phyloP scores from a whole-genome alignment of 1,140 invertebrate genomes.

The Saccostrea glomerata region DNA sequence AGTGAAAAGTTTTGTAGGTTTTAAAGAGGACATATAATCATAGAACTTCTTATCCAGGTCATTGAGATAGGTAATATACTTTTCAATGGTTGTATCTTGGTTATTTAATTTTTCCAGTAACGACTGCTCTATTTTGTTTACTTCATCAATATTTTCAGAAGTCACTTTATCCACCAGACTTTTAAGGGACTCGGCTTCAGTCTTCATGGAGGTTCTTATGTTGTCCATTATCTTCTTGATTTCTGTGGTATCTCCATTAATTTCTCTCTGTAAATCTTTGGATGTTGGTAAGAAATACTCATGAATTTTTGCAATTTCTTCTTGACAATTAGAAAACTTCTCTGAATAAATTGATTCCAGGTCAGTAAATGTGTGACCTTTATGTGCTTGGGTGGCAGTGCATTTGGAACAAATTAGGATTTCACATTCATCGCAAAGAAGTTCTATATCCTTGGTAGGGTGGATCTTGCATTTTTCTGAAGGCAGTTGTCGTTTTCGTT shows the following conservation, averaged over 20 bases:
- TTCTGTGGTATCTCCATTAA: background rate
- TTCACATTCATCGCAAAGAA: background rate
- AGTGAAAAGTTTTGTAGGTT: background rate
- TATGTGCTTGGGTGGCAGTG: background rate
- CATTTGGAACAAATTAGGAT: background rate
- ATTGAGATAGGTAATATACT: background rate
- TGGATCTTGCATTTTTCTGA: background rate
- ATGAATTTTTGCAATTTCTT: background rate
- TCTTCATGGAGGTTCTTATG: background rate
- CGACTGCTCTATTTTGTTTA: background rate
- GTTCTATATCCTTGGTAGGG: background rate
- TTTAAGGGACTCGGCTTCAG: background rate
- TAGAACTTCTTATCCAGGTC: background rate
- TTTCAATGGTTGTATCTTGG: background rate
- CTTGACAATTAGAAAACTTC: background rate
- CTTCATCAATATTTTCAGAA: background rate
- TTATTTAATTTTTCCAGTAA: background rate
- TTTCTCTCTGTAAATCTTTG: background rate
- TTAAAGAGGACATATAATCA: background rate
- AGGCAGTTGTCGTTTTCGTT: background rate
- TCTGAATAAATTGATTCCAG: background rate
- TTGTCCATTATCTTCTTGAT: background rate
- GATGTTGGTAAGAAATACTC: background rate
- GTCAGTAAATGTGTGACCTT: background rate
- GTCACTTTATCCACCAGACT: background rate